Conservation (phyloP, 2,113 vertebrate species). For the Salvelinus sp. region DNA sequence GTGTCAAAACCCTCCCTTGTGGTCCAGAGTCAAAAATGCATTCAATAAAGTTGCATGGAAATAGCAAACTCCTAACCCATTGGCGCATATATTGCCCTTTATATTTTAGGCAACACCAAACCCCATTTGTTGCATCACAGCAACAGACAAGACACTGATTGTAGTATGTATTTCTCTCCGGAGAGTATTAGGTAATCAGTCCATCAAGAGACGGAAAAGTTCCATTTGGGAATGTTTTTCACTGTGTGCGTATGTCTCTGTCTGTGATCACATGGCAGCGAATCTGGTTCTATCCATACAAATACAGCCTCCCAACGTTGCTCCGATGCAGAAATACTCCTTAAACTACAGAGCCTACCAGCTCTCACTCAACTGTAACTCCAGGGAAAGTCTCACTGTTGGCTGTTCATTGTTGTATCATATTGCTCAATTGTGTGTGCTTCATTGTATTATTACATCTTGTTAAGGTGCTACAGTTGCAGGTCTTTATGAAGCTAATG, state of each 20-base stretch:
- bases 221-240: not conserved
- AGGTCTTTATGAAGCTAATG: too few species aligned
- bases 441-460: too few species aligned
- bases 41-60: too few species aligned
- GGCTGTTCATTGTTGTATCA: too few species aligned
- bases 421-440: too few species aligned
- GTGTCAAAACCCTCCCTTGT: too few species aligned
- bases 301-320: conserved; percentile 88
- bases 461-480: too few species aligned
- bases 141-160: conserved; percentile 90
- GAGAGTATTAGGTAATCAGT: not conserved
- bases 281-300: conserved; percentile 85
- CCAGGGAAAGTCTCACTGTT: conserved; percentile 73
- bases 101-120: conserved; percentile 86
- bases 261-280: conserved; percentile 73
- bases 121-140: conserved; percentile 91
- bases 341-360: conserved; percentile 80
- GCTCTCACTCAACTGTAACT: conserved; percentile 92
- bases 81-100: not conserved
- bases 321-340: conserved; percentile 81
- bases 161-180: conserved; percentile 79
- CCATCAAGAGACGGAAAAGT: not conserved
- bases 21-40: too few species aligned
- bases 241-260: conserved; percentile 17
- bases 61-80: too few species aligned